Percentiles rank a stretch among this genome's conserved stretches.
phyloP scores from a whole-genome alignment of 2,113 vertebrate genomes.

The Dicentrarchus labrax region DNA sequence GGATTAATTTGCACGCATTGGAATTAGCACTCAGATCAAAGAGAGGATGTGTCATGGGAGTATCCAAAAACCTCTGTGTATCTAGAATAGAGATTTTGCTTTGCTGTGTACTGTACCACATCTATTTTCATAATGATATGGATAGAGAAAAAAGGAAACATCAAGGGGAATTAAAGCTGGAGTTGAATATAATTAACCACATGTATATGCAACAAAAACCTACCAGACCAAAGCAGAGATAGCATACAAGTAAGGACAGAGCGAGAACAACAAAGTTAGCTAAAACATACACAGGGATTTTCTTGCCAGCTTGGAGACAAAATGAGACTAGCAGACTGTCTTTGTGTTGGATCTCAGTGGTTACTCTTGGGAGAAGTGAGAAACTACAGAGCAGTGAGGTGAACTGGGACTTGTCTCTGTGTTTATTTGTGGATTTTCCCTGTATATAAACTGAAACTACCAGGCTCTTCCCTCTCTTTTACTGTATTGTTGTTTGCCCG shows the following conservation, averaged over 20 bases:
- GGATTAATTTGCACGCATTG: slow-evolving; percentile 80
- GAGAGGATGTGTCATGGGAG: slow-evolving; percentile 67
- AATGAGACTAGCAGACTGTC: slow-evolving; percentile 24
- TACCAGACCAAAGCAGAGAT: slow-evolving; percentile 51
- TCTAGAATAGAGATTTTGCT: slow-evolving; percentile 70
- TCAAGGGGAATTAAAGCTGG: slow-evolving; percentile 55
- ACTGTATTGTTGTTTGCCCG: slow-evolving; percentile 43
- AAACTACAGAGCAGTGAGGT: slow-evolving; percentile 31
- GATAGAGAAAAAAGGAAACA: slow-evolving; percentile 38
- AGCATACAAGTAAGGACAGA: slow-evolving; percentile 34
- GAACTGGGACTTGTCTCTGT: slow-evolving; percentile 49
- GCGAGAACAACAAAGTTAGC: slow-evolving; percentile 52
- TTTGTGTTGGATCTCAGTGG: slow-evolving; percentile 14
- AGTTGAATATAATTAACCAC: slow-evolving; percentile 67
- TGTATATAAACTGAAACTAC: slow-evolving; percentile 25
- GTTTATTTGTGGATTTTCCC: slow-evolving; percentile 68
- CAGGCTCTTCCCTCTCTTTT: slow-evolving; percentile 15
- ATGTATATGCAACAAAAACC: slow-evolving; percentile 56
- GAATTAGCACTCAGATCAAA: slow-evolving; percentile 83
- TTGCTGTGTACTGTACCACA: slow-evolving; percentile 55
- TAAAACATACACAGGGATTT: slow-evolving; percentile 57
- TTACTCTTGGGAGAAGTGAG: slow-evolving; percentile 35
- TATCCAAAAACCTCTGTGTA: slow-evolving; percentile 65
- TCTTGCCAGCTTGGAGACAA: slow-evolving; percentile 30
- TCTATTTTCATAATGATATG: slow-evolving; percentile 72